Base-by-base conservation (phyloP, 2,888 invertebrate species). In the Xestia c-nigrum region DNA sequence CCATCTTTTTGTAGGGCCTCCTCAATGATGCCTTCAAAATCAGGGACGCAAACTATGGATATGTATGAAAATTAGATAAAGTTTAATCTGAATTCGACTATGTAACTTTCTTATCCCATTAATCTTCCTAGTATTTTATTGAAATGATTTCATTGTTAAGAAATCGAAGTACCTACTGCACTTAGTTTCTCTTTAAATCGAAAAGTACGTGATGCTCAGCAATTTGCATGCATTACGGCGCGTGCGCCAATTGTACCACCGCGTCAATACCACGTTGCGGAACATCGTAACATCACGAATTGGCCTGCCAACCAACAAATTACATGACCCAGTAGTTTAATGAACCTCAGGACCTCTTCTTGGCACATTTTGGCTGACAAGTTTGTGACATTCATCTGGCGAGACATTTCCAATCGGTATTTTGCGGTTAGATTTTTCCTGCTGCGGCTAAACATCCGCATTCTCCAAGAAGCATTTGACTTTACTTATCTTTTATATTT, bases 201-300 rank as follows among this genome's bases (percentile, higher is more conserved):
- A 46, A 78, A 73, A 59, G 50, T 70, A 40, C 50, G 43, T 66
- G 55, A 24, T 65, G 24, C 43, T 68, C n/a, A 10, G 55, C 6
- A 61, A 82, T 83, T 83, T 74, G 76, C 81, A 84, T 84, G 83
- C 81, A 61, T 52, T 64, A 67, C 57, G 57, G 74, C 84, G 83
- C 81, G 69, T 84, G 83, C 83, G 83, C 83, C 69, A 74, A 72
- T 72, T 66, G 72, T 84, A 14, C 55, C 52, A 24, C 55, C 70
- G 65, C 77, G 59, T 81, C 81, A 55, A 84, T 84, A 84, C 38
- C 63, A 61, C 40, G 59, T 78, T 80, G 80, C 81, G 81, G 72
- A 68, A 78, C 72, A 66, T 69, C 61, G 73, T 61, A 46, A 80
- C 72, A 63, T n/a, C 68, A 46, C 61, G 40, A 52, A 66, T 61